Evolutionary conservation across 2,888 invertebrate species (phyloP), one percentile per base, ranked within the genome.

Genomic region (Trachelus tabidus): DNA sequence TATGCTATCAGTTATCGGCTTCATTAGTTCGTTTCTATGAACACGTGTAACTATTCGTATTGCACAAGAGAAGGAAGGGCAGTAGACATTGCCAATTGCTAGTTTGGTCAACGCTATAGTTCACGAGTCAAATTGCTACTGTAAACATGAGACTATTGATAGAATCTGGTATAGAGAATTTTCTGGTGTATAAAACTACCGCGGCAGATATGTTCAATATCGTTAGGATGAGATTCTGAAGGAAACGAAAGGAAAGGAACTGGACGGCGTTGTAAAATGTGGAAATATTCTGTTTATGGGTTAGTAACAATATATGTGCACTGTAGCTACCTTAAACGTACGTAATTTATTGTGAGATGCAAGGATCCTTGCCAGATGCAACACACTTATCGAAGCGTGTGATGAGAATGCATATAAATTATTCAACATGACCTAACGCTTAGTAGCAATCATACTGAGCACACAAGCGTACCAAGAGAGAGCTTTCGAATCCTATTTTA

Each of bases 301-400:
- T 56, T 56, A 23, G 23, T 56, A 56, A 9, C 9, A 56, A 56
- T 2, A 23, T 56, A 56, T 56, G 23, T 56, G 23, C 9, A 9
- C 9, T 2, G 2, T 56, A 23, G 56, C 56, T 56, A 9, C 23
- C 56, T 56, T 56, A 56, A 56, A 56, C 1, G 56, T 56, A 56
- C 23, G 56, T 23, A 15, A 56, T 56, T 56, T 56, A 56, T 56
- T 56, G 23, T 56, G 56, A 56, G 56, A 56, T 23, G 23, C 23
- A 71, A 12, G 71, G 12, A 71, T 71, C 71, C 71, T 71, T 71
- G 33, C 31, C 69, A 69, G 69, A 30, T 69, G 69, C 69, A 69
- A n/a, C 69, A 69, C 69, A 69, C 69, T 69, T 69, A 69, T 30
- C 12, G 15, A 69, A 69, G 69, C 69, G 30, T 33, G 30, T 69